phyloP scores from a whole-genome alignment of 2,797 vertebrate species.

The Podarcis lilfordi region DNA sequence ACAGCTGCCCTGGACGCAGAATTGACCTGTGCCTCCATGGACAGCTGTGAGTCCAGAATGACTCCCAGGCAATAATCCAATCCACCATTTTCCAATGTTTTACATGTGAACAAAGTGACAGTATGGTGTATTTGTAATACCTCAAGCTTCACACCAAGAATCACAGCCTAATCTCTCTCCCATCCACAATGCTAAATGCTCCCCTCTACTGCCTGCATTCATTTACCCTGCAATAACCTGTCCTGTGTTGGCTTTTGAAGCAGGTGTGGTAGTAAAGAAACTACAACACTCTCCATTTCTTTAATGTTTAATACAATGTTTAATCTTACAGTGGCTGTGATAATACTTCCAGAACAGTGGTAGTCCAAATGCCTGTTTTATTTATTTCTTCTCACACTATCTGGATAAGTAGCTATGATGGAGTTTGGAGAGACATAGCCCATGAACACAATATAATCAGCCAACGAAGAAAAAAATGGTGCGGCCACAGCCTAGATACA shows the following conservation, averaged over 20 bases:
- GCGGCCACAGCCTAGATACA: background rate
- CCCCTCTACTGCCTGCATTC: background rate
- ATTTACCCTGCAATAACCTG: background rate
- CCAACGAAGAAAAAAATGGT: background rate
- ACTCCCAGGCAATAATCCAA: background rate
- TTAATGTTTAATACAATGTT: background rate
- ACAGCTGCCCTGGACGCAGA: too few relatives aligned
- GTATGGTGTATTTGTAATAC: background rate
- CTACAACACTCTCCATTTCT: background rate
- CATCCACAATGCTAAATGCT: background rate
- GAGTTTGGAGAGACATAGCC: background rate
- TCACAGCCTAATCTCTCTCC: background rate
- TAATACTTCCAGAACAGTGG: background rate
- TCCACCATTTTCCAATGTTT: background rate
- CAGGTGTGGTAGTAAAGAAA: background rate
- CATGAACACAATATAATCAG: background rate
- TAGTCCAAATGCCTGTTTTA: background rate
- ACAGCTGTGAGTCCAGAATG: too few relatives aligned
- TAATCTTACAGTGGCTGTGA: background rate
- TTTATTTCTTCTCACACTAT: background rate
- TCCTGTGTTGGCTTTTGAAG: background rate
- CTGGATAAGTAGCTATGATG: background rate
- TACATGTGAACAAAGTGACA: background rate
- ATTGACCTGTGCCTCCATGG: too few relatives aligned
- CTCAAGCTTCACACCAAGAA: background rate